Evolutionary conservation across 2,797 vertebrate species (phyloP).

Genomic region (Coregonus sp.): DNA sequence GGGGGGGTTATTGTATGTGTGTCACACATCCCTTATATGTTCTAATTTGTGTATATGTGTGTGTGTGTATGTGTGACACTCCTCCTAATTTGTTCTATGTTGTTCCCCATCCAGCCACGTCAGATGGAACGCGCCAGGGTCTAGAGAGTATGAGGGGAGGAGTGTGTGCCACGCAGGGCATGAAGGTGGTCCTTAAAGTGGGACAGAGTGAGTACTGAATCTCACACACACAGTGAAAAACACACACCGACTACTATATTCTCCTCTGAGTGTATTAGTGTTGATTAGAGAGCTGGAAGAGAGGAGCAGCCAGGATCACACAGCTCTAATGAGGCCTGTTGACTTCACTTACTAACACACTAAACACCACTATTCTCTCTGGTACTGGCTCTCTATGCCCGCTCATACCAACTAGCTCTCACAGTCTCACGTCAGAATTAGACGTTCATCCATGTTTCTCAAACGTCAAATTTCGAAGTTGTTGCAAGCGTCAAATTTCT

Average conservation of each 20-base stretch:
- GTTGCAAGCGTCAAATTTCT: too few relatives aligned
- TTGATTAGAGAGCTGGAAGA: conserved; percentile 66
- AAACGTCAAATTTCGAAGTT: too few relatives aligned
- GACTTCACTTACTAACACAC: conserved; percentile 58
- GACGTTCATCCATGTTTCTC: too few relatives aligned
- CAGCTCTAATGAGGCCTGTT: conserved; percentile 68
- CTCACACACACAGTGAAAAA: conserved; percentile 10
- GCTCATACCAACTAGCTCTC: background rate
- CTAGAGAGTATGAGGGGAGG: conserved; percentile 89
- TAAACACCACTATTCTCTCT: conserved; percentile 35
- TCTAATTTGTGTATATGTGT: too few relatives aligned
- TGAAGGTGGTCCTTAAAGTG: conserved; percentile 92
- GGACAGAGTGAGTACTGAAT: conserved; percentile 85
- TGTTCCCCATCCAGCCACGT: conserved; percentile 78
- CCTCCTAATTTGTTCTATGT: conserved; percentile 24
- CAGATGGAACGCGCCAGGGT: conserved; percentile 86
- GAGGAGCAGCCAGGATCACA: conserved; percentile 62
- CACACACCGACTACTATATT: background rate
- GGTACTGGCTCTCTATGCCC: conserved; percentile 38
- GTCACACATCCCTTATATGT: too few relatives aligned
- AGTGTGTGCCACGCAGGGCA: conserved; percentile 88
- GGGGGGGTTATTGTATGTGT: too few relatives aligned
- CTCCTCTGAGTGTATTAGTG: conserved; percentile 52
- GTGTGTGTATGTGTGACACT: background rate
- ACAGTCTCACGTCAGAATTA: too few relatives aligned